These are phyloP conservation scores for Diarsia dahlii DNA, from an alignment of 2,888 invertebrate species.

Conservation along the genomic window DNA sequence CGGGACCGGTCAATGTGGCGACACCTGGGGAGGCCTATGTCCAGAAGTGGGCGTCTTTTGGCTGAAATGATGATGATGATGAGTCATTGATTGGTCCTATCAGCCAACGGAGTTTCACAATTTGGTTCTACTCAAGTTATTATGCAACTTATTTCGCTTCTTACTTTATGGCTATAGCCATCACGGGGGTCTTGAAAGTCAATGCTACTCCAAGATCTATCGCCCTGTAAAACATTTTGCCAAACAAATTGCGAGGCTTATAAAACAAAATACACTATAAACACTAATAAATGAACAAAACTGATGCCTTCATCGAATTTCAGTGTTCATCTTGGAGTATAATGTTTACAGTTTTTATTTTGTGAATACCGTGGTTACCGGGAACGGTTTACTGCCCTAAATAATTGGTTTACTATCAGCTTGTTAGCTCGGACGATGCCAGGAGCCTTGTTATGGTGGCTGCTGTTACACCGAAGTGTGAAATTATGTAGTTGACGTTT, in stretches of 20 bases:
- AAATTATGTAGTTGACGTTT: fast-evolving
- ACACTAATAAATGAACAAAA: slow-evolving; percentile 30
- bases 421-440: slow-evolving; percentile 72
- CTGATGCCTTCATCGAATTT: slow-evolving; percentile 48
- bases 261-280: not conserved
- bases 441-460: slow-evolving; percentile 72
- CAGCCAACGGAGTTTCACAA: no score
- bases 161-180: no score
- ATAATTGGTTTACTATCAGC: slow-evolving; percentile 79
- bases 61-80: no score
- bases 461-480: slow-evolving; percentile 70
- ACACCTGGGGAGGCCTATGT: no score
- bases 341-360: slow-evolving; percentile 49
- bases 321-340: slow-evolving; percentile 37
- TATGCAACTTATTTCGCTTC: no score
- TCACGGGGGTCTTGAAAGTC: not conserved
- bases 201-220: not conserved
- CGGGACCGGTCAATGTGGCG: no score
- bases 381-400: slow-evolving; percentile 74
- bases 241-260: no score
- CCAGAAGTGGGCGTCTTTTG: no score
- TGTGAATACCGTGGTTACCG: slow-evolving; percentile 59
- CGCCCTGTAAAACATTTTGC: not conserved
- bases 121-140: no score
- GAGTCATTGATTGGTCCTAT: no score